Conservation (phyloP, 2,797 vertebrate species). For the Cossypha niveicapilla region DNA sequence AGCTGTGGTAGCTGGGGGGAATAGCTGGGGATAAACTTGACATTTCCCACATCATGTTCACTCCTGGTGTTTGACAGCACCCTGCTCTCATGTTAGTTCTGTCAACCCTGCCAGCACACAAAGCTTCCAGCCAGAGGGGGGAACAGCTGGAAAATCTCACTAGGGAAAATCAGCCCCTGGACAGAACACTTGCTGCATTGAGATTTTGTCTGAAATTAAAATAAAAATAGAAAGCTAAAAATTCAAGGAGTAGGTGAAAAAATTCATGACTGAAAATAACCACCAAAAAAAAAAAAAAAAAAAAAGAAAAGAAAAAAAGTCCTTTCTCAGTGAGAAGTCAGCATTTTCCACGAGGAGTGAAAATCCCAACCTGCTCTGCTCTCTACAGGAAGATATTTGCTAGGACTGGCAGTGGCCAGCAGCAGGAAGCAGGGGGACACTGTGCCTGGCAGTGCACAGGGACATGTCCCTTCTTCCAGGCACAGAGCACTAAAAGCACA, state of each 20-base stretch:
- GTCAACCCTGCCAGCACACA: rapidly evolving
- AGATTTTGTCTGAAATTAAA: not conserved
- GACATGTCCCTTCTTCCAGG: not conserved
- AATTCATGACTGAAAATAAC: rapidly evolving
- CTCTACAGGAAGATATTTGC: constrained; percentile 48
- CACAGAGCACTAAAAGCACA: not conserved
- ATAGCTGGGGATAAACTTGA: not conserved
- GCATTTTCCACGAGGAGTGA: not conserved
- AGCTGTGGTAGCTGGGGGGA: not conserved
- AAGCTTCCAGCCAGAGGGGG: not conserved
- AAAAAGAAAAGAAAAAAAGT: not conserved
- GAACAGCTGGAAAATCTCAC: not conserved
- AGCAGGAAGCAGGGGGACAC: not conserved
- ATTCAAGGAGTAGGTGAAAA: not conserved
- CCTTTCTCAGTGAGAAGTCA: not conserved
- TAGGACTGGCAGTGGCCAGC: not conserved
- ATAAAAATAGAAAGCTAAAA: not conserved
- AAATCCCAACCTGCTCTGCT: constrained; percentile 51
- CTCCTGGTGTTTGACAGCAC: not conserved
- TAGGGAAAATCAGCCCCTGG: not conserved
- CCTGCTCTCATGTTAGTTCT: not conserved
- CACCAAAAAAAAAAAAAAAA: rapidly evolving
- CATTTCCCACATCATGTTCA: not conserved
- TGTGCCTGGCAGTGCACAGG: not conserved
- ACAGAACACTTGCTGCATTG: not conserved